These are phyloP conservation scores for Alosa alosa DNA, from an alignment of 2,113 vertebrate genomes.

Conservation along the genomic window DNA sequence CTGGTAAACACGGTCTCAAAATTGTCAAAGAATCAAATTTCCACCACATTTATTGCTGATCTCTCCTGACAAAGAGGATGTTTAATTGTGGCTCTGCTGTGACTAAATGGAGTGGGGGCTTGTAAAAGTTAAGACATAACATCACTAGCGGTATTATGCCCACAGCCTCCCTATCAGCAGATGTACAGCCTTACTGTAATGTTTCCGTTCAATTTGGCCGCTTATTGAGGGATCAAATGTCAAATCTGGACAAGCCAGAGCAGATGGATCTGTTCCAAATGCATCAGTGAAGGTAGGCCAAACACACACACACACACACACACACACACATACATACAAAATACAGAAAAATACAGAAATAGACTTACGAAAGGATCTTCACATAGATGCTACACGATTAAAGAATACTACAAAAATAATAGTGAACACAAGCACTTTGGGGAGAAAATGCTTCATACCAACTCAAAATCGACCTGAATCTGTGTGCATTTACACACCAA, in stretches of 20 bases:
- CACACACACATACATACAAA: too few species aligned
- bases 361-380: background rate
- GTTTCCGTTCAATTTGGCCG: background rate
- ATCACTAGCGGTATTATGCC: background rate
- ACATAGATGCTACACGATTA: background rate
- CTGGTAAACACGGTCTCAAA: background rate
- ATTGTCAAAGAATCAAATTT: background rate
- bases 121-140: background rate
- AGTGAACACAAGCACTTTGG: constrained; percentile 1
- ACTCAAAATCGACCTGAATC: background rate
- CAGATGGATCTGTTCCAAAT: background rate
- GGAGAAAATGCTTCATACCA: constrained; percentile 13
- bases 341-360: background rate
- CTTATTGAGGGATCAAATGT: background rate
- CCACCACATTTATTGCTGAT: background rate
- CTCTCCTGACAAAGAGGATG: background rate
- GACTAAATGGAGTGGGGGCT: background rate
- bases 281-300: constrained; percentile 1
- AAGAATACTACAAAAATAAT: background rate
- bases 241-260: background rate
- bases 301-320: background rate
- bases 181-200: background rate
- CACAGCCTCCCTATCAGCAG: background rate
- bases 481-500: background rate
- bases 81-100: background rate